These are phyloP conservation scores for Acrocera orbiculus DNA, from an alignment of 2,888 invertebrate species.

Conservation along the genomic window DNA sequence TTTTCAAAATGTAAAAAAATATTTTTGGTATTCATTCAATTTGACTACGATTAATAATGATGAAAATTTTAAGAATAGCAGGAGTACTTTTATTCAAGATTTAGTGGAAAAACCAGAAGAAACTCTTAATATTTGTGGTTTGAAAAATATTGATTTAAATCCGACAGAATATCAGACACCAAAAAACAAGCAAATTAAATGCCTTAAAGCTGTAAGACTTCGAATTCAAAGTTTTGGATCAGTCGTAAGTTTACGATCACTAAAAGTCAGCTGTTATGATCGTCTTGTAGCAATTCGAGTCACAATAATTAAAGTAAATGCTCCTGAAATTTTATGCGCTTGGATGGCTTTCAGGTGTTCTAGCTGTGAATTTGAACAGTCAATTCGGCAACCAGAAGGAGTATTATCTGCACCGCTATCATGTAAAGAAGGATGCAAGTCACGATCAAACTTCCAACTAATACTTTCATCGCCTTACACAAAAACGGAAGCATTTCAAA, in stretches of 20 bases:
- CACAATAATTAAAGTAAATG: conserved; percentile 65
- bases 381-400: conserved; percentile 37
- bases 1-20: no score
- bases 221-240: conserved; percentile 40
- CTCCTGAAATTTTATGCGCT: conserved; percentile 51
- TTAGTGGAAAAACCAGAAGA: no score
- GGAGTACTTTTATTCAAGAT: no score
- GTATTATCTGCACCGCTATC: conserved; percentile 33
- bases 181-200: no score
- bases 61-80: no score
- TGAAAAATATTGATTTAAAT: no score
- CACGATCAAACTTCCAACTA: conserved; percentile 43
- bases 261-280: conserved; percentile 59
- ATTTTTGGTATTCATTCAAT: no score
- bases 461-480: conserved; percentile 49
- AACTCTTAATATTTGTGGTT: no score
- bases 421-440: conserved; percentile 40
- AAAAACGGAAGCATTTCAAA: conserved; percentile 60
- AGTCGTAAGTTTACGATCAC: conserved; percentile 44
- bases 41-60: no score
- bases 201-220: conserved; percentile 13
- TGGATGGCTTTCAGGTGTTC: conserved; percentile 64
- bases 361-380: conserved; percentile 46
- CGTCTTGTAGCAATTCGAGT: conserved; percentile 62
- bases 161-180: no score